Evolutionary conservation across 2,797 vertebrate genomes (phyloP).

Genomic region (Emydoidea blandingii): DNA sequence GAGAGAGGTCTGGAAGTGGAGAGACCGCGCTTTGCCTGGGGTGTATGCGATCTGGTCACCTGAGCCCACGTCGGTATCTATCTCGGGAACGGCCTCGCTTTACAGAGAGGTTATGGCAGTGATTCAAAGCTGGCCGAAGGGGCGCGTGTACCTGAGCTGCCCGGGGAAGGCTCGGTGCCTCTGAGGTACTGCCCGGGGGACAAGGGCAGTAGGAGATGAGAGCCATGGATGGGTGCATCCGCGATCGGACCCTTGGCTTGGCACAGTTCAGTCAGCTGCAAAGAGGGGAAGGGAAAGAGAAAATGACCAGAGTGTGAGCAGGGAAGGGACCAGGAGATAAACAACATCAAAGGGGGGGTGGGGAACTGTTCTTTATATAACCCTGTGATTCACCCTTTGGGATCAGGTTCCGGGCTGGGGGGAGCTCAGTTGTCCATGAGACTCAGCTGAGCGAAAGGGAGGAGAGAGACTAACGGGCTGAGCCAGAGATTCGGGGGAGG

Average conservation of each 20-base stretch:
- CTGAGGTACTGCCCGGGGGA: not conserved
- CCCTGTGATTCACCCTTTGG: slow-evolving; percentile 9
- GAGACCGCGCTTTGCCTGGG: not conserved
- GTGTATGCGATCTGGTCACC: not conserved
- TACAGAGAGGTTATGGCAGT: accelerated
- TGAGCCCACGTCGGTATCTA: not conserved
- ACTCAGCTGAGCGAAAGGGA: not conserved
- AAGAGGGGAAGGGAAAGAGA: not conserved
- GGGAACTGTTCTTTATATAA: not conserved
- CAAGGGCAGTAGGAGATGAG: no score
- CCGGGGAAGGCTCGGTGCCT: accelerated
- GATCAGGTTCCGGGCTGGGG: not conserved
- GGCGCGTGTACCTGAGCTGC: accelerated
- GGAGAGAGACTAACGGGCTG: not conserved
- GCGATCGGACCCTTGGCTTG: not conserved
- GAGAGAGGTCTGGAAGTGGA: not conserved
- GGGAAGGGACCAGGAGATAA: not conserved
- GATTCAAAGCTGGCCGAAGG: not conserved
- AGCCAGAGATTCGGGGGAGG: not conserved
- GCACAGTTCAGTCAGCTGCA: not conserved
- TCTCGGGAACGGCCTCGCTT: not conserved
- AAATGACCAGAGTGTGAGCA: not conserved
- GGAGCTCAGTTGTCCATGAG: not conserved
- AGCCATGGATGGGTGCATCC: not conserved
- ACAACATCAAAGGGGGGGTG: not conserved